These are phyloP conservation scores for Drosophila mulleri DNA, from an alignment of 2,888 invertebrate species.

Conservation along the genomic window DNA sequence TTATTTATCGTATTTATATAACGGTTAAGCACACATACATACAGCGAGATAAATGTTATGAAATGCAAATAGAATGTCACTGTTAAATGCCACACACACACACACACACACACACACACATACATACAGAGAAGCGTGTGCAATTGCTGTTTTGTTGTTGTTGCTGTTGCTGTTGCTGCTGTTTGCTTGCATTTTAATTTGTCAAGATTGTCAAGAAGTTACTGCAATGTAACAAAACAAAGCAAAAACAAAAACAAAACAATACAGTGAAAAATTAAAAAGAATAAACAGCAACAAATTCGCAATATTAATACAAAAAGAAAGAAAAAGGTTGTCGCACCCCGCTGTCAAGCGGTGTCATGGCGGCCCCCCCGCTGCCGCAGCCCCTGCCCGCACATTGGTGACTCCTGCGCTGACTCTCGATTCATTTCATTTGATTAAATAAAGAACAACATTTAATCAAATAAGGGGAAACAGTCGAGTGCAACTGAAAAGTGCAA, in stretches of 20 bases:
- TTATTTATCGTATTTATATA: conserved; percentile 57
- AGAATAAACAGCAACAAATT: conserved; percentile 12
- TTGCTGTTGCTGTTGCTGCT: conserved; percentile 2
- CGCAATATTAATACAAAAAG: background rate
- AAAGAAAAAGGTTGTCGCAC: conserved; percentile 47
- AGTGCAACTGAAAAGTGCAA: conserved; percentile 61
- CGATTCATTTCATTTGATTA: conserved; percentile 65
- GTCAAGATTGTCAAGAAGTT: conserved; percentile 48
- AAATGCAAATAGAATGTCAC: conserved; percentile 50
- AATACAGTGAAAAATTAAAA: conserved; percentile 6
- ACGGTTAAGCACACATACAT: conserved; percentile 20
- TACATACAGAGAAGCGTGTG: conserved; percentile 34
- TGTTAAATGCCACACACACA: conserved; percentile 26
- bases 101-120: conserved; percentile 19
- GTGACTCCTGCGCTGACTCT: conserved; percentile 23
- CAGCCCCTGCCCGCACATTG: background rate
- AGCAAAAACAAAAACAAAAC: conserved; percentile 9
- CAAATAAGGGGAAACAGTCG: conserved; percentile 48
- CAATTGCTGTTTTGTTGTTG: conserved; percentile 14
- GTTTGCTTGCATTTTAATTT: conserved; percentile 45
- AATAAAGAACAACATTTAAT: conserved; percentile 73
- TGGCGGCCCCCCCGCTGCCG: background rate
- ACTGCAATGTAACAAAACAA: conserved; percentile 23
- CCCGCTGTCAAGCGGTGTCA: conserved; percentile 20
- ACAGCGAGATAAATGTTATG: conserved; percentile 44